Evolutionary conservation across 2,888 invertebrate genomes (phyloP).

Genomic region (Ormia ochracea): DNA sequence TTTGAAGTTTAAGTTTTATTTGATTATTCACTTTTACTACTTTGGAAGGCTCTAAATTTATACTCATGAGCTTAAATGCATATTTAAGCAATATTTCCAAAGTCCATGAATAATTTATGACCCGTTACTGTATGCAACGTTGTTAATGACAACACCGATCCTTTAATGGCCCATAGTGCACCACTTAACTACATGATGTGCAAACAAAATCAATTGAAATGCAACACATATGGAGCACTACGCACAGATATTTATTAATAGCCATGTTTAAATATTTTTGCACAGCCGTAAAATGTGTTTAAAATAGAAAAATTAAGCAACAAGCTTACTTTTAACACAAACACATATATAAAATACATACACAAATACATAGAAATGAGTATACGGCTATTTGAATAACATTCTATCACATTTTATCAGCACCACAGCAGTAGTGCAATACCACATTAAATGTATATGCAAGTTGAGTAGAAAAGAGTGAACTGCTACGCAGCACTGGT

Average conservation of each 20-base stretch:
- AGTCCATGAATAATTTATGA: no score
- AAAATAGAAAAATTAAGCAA: conserved; percentile 35
- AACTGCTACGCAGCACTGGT: no score
- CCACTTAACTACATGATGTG: background rate
- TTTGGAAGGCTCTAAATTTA: no score
- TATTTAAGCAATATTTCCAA: no score
- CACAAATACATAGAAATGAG: background rate
- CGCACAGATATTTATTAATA: background rate
- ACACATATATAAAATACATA: no score
- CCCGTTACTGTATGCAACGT: no score
- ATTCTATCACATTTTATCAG: background rate
- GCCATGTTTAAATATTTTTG: background rate
- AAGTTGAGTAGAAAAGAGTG: background rate
- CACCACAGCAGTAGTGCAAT: background rate
- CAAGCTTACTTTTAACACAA: conserved; percentile 22
- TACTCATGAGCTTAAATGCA: no score
- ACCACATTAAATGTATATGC: background rate
- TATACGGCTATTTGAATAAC: background rate
- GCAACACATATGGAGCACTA: conserved; percentile 5
- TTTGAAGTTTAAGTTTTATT: no score
- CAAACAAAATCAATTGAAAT: background rate
- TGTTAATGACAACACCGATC: background rate
- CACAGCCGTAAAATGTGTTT: background rate
- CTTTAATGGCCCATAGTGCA: background rate
- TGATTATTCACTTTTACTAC: no score